Evolutionary conservation across 2,113 vertebrate species (phyloP).

Genomic region (Zeus faber): DNA sequence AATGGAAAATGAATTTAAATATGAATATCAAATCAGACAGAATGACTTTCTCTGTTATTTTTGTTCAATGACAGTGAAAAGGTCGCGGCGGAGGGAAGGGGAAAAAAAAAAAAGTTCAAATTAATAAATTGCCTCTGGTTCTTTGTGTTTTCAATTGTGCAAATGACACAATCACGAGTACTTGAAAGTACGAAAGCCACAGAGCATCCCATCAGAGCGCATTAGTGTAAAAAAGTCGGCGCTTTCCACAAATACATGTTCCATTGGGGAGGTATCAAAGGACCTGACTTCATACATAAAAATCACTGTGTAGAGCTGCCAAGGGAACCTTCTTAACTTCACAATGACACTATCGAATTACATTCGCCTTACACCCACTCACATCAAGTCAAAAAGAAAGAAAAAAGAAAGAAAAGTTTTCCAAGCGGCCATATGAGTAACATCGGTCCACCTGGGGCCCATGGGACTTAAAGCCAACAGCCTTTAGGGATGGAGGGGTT

Average conservation of each 20-base stretch:
- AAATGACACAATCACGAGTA: neutral
- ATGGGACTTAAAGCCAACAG: constrained; percentile 14
- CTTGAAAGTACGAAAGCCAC: no score
- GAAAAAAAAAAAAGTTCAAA: constrained; percentile 12
- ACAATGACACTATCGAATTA: constrained; percentile 40
- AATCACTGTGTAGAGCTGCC: constrained; percentile 30
- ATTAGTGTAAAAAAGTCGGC: neutral
- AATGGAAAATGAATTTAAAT: constrained; percentile 49
- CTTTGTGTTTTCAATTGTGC: neutral
- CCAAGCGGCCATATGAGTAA: constrained; percentile 56
- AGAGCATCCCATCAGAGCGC: neutral
- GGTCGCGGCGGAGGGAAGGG: constrained; percentile 15
- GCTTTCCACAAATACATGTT: constrained; percentile 18
- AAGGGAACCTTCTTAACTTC: constrained; percentile 42
- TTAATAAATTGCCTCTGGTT: neutral
- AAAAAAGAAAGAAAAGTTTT: constrained; percentile 32
- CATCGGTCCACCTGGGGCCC: constrained; percentile 60
- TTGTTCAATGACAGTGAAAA: constrained; percentile 7
- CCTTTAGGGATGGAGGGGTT: constrained; percentile 37
- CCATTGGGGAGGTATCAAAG: constrained; percentile 16
- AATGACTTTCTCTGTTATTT: constrained; percentile 38
- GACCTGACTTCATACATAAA: neutral
- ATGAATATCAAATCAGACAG: constrained; percentile 35
- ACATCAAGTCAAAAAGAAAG: constrained; percentile 14
- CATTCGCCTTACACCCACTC: constrained; percentile 43